A percentile compares a stretch with the other conserved stretches of the same genome.
phyloP scores from a whole-genome alignment of 2,113 vertebrate genomes.

The Capricornis sumatraensis region DNA sequence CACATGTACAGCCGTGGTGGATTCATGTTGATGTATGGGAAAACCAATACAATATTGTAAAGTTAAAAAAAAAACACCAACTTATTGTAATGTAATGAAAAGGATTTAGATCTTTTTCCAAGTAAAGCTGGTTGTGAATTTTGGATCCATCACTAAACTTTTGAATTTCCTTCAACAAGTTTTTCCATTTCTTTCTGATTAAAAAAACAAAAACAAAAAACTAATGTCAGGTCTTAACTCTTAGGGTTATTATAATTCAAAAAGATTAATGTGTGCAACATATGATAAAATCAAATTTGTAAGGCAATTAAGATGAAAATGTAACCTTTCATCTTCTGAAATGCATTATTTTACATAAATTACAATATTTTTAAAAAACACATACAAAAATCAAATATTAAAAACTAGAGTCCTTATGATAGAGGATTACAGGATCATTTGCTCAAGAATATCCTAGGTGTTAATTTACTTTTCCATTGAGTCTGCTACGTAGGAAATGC shows the following conservation, averaged over 20 bases:
- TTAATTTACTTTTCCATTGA: not conserved
- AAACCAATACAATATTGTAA: no score
- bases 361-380: not conserved
- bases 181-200: not conserved
- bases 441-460: not conserved
- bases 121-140: not conserved
- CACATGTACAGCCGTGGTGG: accelerated
- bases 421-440: not conserved
- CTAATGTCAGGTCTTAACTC: not conserved
- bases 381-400: not conserved
- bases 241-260: not conserved
- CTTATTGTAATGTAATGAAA: not conserved
- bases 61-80: not conserved
- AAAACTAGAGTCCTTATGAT: not conserved
- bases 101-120: not conserved
- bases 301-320: not conserved
- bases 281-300: not conserved
- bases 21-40: no score
- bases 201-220: not conserved
- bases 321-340: not conserved
- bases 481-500: not conserved
- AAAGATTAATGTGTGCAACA: not conserved
- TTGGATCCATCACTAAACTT: not conserved
- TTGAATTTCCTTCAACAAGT: not conserved
- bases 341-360: not conserved